phyloP scores from a whole-genome alignment of 2,797 vertebrate genomes.

The Syngnathus acus region DNA sequence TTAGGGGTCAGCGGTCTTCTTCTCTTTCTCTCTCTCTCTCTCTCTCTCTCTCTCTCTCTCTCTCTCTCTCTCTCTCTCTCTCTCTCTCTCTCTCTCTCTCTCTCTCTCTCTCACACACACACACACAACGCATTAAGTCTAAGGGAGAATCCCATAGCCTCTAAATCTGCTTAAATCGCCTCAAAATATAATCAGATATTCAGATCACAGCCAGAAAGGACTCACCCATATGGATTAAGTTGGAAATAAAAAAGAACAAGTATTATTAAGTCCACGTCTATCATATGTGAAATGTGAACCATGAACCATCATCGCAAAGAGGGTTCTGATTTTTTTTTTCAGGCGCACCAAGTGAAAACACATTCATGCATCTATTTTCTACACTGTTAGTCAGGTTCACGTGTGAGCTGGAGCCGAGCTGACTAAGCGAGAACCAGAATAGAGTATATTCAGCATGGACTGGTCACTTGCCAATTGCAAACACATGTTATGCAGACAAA shows the following conservation, averaged over 20 bases:
- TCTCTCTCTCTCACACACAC: neutral
- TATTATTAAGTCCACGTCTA: constrained; percentile 18
- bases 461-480: too few relatives aligned
- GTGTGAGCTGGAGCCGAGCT: neutral
- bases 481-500: too few relatives aligned
- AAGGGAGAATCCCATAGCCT: constrained; percentile 52
- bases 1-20: neutral
- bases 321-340: neutral
- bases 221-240: constrained; percentile 48
- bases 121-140: constrained; percentile 23
- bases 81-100: constrained; percentile 1
- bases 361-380: neutral
- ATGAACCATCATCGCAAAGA: neutral
- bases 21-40: too few relatives aligned
- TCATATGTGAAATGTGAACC: neutral
- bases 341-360: neutral
- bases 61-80: neutral
- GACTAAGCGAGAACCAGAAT: neutral
- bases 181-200: constrained; percentile 66
- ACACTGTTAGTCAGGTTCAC: neutral
- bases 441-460: neutral
- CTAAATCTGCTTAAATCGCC: constrained; percentile 63
- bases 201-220: constrained; percentile 51
- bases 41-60: neutral
- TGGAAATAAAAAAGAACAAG: constrained; percentile 51